Evolutionary conservation across 2,888 invertebrate species (phyloP).

Genomic region (Petrolisthes cinctipes): DNA sequence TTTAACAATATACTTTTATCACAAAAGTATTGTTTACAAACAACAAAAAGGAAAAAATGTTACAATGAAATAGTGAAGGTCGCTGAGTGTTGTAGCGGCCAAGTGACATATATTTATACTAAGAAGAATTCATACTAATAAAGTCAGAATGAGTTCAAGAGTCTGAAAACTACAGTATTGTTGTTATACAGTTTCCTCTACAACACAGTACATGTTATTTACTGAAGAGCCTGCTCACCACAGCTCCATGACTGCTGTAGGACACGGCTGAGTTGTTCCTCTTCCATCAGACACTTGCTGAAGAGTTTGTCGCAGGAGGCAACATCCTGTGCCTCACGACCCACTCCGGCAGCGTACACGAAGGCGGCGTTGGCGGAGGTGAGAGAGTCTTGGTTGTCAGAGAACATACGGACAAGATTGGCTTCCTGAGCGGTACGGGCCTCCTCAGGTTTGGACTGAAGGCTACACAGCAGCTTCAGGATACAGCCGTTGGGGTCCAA

Average conservation of each 20-base stretch:
- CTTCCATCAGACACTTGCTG: slow-evolving; percentile 24
- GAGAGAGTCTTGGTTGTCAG: slow-evolving; percentile 7
- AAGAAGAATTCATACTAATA: too few relatives aligned
- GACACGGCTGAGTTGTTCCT: not conserved
- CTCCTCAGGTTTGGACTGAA: slow-evolving; percentile 15
- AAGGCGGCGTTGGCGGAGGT: slow-evolving; percentile 39
- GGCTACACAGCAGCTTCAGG: slow-evolving; percentile 46
- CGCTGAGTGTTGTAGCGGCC: too few relatives aligned
- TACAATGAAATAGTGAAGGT: too few relatives aligned
- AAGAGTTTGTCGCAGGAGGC: slow-evolving; percentile 25
- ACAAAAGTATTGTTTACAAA: too few relatives aligned
- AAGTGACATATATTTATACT: too few relatives aligned
- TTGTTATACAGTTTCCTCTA: too few relatives aligned
- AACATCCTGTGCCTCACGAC: slow-evolving; percentile 22
- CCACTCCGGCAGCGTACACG: slow-evolving; percentile 36
- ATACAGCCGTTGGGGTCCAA: slow-evolving; percentile 48
- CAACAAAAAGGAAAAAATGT: too few relatives aligned
- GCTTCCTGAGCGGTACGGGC: slow-evolving; percentile 35
- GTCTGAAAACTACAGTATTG: too few relatives aligned
- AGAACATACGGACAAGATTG: slow-evolving; percentile 34
- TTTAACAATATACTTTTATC: too few relatives aligned
- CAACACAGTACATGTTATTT: too few relatives aligned
- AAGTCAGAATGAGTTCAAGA: too few relatives aligned
- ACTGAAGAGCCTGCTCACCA: not conserved
- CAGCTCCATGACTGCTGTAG: not conserved